phyloP scores from a whole-genome alignment of 2,888 invertebrate genomes.

The Sericinus montela region DNA sequence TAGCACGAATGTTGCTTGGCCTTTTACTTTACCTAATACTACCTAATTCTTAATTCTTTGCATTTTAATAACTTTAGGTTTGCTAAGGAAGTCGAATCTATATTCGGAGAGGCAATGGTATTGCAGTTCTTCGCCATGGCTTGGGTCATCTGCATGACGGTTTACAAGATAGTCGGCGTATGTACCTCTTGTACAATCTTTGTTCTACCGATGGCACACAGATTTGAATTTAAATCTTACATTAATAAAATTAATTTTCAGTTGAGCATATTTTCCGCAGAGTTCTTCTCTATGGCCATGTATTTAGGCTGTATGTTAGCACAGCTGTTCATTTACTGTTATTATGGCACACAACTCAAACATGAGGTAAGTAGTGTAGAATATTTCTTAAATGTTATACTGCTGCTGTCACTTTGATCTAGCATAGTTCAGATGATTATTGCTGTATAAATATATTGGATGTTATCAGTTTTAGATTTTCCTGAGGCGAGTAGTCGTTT shows the following conservation, averaged over 20 bases:
- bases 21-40: too few species aligned
- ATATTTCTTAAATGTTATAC: too few species aligned
- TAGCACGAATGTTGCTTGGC: too few species aligned
- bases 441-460: too few species aligned
- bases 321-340: slow-evolving; percentile 63
- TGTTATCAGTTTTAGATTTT: too few species aligned
- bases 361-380: slow-evolving; percentile 42
- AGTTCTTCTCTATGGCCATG: slow-evolving; percentile 50
- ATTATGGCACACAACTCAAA: slow-evolving; percentile 57
- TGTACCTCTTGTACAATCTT: slow-evolving; percentile 26
- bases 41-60: too few species aligned
- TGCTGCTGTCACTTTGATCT: too few species aligned
- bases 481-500: too few species aligned
- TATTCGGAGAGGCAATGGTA: slow-evolving; percentile 55
- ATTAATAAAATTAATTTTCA: slow-evolving; percentile 32
- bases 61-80: slow-evolving; percentile 36
- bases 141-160: slow-evolving; percentile 66
- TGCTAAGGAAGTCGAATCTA: slow-evolving; percentile 49
- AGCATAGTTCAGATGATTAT: too few species aligned
- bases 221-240: background rate
- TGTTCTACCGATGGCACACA: too few species aligned
- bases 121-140: slow-evolving; percentile 53
- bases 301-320: slow-evolving; percentile 58
- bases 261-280: slow-evolving; percentile 49
- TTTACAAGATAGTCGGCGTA: slow-evolving; percentile 63